Percentiles rank a stretch among this genome's conserved stretches.
Evolutionary conservation across 2,797 vertebrate genomes (phyloP).

Genomic region (Streptopelia turtur): DNA sequence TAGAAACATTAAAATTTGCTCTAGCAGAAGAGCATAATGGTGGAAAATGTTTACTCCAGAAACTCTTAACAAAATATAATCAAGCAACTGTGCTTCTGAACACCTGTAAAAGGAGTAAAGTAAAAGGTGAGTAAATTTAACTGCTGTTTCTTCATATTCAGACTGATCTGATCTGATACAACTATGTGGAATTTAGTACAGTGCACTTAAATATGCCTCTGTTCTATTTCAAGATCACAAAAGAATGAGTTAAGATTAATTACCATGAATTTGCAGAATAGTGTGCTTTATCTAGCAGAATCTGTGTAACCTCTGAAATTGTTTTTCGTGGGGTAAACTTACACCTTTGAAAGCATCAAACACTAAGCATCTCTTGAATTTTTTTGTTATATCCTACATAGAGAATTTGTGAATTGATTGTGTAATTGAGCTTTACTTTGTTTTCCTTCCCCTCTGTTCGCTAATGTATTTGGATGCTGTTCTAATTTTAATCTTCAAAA

Average conservation of each 20-base stretch:
- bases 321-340: neutral
- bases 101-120: constrained; percentile 42
- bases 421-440: neutral
- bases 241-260: neutral
- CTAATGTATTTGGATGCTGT: neutral
- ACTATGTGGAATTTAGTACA: neutral
- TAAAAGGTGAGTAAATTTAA: constrained; percentile 70
- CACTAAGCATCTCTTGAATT: neutral
- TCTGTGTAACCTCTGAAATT: neutral
- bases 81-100: constrained; percentile 72
- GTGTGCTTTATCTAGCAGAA: neutral
- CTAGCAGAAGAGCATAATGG: neutral
- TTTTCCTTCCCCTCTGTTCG: neutral
- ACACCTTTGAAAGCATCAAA: neutral
- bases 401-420: neutral
- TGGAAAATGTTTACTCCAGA: constrained; percentile 77
- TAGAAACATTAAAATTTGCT: constrained; percentile 74
- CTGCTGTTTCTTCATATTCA: neutral
- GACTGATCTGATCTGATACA: neutral
- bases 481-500: neutral
- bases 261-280: neutral
- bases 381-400: neutral
- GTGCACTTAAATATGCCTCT: neutral
- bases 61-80: constrained; percentile 80
- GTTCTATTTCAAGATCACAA: neutral